Evolutionary conservation across 2,797 vertebrate species (phyloP).

Genomic region (Babyrousa celebensis): DNA sequence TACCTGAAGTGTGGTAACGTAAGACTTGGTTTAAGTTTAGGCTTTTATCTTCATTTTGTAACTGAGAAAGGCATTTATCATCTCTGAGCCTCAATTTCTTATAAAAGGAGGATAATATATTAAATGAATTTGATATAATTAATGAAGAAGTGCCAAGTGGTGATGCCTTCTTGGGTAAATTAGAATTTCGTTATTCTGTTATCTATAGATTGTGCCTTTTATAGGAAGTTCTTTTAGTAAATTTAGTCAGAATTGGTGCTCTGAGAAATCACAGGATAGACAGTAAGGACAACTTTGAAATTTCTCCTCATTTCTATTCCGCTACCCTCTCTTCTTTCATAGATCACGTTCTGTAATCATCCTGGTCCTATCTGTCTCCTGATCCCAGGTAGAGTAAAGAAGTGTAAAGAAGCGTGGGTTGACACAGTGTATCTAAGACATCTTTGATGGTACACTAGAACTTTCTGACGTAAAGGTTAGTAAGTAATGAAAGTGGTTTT

Average conservation of each 20-base stretch:
- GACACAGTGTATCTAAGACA: not conserved
- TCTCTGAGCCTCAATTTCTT: conserved; percentile 3
- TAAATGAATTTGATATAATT: not conserved
- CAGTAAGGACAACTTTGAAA: not conserved
- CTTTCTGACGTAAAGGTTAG: not conserved
- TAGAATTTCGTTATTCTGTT: not conserved
- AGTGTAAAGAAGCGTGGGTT: not conserved
- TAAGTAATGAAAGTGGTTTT: conserved; percentile 1
- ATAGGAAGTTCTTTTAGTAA: not conserved
- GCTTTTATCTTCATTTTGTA: not conserved
- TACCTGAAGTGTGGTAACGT: not conserved
- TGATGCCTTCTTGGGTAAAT: not conserved
- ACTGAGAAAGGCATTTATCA: conserved; percentile 22
- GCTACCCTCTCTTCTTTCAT: not conserved
- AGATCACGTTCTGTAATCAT: not conserved
- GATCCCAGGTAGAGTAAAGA: conserved; percentile 3
- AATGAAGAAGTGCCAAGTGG: not conserved
- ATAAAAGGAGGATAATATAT: not conserved
- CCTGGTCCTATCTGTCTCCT: not conserved
- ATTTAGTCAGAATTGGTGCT: not conserved
- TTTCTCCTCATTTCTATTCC: not conserved
- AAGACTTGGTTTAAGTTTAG: conserved; percentile 15
- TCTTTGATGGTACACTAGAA: not conserved
- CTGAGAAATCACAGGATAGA: not conserved
- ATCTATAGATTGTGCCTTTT: not conserved